Evolutionary conservation across 2,888 invertebrate species (phyloP).

Genomic region (Bembecia ichneumoniformis): DNA sequence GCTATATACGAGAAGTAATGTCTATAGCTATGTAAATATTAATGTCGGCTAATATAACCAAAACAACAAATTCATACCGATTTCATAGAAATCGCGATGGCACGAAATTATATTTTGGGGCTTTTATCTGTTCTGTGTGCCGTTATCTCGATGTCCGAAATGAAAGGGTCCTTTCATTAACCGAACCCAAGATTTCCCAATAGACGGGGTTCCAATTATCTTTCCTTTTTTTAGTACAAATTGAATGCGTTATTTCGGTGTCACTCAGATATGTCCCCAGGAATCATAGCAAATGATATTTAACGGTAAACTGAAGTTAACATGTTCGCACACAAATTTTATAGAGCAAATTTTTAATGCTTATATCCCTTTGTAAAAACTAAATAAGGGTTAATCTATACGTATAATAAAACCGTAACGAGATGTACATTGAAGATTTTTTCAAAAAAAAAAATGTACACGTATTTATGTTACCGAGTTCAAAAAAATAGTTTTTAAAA

Average conservation of each 20-base stretch:
- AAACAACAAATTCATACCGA: neutral
- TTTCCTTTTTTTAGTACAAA: constrained; percentile 6
- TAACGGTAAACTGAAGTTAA: too few relatives aligned
- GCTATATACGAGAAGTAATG: neutral
- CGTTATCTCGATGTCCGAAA: neutral
- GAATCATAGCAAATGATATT: neutral
- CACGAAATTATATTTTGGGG: neutral
- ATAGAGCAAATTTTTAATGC: too few relatives aligned
- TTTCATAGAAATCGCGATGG: neutral
- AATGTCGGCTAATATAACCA: neutral
- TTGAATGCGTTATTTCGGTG: neutral
- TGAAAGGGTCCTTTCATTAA: constrained; percentile 4
- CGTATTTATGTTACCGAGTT: too few relatives aligned
- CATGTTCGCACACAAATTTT: too few relatives aligned
- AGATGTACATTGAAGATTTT: too few relatives aligned
- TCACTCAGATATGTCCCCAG: neutral
- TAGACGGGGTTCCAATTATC: constrained; percentile 11
- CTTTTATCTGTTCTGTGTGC: neutral
- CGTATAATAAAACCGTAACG: too few relatives aligned
- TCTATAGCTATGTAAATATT: neutral
- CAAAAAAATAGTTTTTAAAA: too few relatives aligned
- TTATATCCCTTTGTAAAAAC: too few relatives aligned
- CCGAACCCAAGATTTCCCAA: constrained; percentile 11
- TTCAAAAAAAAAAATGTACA: too few relatives aligned
- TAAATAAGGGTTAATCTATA: too few relatives aligned